Evolutionary conservation across 1,140 invertebrate genomes (phyloP).

Genomic region (Lordiphosa stackelbergi): DNA sequence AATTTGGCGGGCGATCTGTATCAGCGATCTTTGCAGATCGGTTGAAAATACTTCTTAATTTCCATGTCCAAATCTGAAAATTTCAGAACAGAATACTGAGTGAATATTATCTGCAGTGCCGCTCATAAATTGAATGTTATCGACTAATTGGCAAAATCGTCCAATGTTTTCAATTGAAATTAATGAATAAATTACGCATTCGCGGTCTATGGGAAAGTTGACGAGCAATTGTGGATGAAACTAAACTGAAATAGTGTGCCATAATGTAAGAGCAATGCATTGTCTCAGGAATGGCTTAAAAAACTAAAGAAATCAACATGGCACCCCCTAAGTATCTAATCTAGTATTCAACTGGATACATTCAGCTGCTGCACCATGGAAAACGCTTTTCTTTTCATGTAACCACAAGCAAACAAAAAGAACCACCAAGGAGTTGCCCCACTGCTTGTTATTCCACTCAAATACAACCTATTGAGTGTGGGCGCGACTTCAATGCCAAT

Average conservation of each 20-base stretch:
- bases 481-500: conserved; percentile 24
- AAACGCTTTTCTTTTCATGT: too few relatives aligned
- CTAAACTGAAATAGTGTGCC: conserved; percentile 25
- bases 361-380: too few relatives aligned
- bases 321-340: too few relatives aligned
- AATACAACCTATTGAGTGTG: conserved; percentile 10
- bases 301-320: conserved; percentile 17
- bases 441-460: conserved; percentile 56
- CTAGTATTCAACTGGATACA: too few relatives aligned
- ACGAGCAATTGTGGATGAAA: conserved; percentile 19
- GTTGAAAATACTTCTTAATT: too few relatives aligned
- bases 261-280: conserved; percentile 11
- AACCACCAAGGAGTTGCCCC: background rate
- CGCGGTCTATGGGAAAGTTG: too few relatives aligned
- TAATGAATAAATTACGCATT: conserved; percentile 59
- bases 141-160: conserved; percentile 11
- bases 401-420: too few relatives aligned
- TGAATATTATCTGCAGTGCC: too few relatives aligned
- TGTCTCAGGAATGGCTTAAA: conserved; percentile 1
- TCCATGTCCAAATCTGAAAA: too few relatives aligned
- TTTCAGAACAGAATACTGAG: too few relatives aligned
- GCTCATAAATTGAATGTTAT: conserved; percentile 14
- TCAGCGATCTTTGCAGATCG: too few relatives aligned
- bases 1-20: too few relatives aligned
- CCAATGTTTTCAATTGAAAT: conserved; percentile 47